phyloP scores from a whole-genome alignment of 2,797 vertebrate species.

The Macropus fuliginosus region DNA sequence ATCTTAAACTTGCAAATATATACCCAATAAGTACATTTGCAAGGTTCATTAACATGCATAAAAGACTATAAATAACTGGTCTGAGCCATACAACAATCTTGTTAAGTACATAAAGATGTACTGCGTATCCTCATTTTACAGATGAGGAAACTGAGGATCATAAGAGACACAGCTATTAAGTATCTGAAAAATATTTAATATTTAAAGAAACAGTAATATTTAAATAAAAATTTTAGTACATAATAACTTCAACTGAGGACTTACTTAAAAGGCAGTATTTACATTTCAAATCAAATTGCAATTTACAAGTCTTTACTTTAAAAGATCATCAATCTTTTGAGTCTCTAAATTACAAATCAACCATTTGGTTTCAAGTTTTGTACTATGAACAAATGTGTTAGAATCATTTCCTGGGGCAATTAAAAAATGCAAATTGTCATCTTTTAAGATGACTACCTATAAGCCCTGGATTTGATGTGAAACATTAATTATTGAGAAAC shows the following conservation, averaged over 20 bases:
- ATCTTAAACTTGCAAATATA: background rate
- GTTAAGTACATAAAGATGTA: background rate
- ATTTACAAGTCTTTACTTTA: background rate
- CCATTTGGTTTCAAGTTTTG: background rate
- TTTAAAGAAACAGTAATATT: no score
- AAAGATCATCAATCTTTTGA: background rate
- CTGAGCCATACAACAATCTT: background rate
- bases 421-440: background rate
- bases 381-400: background rate
- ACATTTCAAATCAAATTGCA: background rate
- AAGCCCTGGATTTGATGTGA: background rate
- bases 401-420: background rate
- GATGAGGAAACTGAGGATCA: background rate
- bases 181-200: background rate
- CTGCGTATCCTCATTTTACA: background rate
- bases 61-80: background rate
- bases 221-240: background rate
- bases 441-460: background rate
- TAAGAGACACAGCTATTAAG: background rate
- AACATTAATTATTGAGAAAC: background rate
- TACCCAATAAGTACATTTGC: background rate
- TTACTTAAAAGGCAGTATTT: background rate
- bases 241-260: background rate
- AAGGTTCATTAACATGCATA: background rate
- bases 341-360: background rate